Evolutionary conservation across 2,113 vertebrate species (phyloP).

Genomic region (Lasiurus cinereus): DNA sequence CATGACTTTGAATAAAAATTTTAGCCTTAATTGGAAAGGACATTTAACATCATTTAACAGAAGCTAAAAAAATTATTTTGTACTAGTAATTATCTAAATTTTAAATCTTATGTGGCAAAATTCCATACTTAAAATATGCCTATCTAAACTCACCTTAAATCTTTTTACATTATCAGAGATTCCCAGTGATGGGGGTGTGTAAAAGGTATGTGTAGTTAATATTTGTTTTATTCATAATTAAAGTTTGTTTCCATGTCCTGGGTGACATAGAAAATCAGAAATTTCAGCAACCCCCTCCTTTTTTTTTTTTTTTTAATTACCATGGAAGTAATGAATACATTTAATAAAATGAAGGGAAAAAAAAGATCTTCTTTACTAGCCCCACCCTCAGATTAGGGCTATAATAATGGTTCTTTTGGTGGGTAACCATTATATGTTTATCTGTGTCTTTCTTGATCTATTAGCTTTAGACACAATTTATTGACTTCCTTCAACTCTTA

Average conservation of each 20-base stretch:
- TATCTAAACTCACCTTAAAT: neutral
- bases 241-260: neutral
- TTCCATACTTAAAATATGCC: neutral
- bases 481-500: conserved; percentile 5
- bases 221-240: neutral
- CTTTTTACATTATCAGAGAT: neutral
- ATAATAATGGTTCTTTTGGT: neutral
- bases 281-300: neutral
- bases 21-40: neutral
- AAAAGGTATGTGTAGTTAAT: neutral
- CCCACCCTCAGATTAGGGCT: neutral
- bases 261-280: conserved; percentile 1
- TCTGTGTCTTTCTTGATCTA: neutral
- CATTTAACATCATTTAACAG: neutral
- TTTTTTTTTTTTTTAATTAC: too few species aligned
- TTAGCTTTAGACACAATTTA: neutral
- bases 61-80: neutral
- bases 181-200: neutral
- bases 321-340: neutral
- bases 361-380: neutral
- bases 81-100: neutral
- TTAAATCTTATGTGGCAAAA: neutral
- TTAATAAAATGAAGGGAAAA: neutral
- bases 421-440: neutral
- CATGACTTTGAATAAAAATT: conserved; percentile 16